Percentiles rank a stretch among this genome's conserved stretches.
phyloP scores from a whole-genome alignment of 2,797 vertebrate species.

The Hylomyscus alleni region DNA sequence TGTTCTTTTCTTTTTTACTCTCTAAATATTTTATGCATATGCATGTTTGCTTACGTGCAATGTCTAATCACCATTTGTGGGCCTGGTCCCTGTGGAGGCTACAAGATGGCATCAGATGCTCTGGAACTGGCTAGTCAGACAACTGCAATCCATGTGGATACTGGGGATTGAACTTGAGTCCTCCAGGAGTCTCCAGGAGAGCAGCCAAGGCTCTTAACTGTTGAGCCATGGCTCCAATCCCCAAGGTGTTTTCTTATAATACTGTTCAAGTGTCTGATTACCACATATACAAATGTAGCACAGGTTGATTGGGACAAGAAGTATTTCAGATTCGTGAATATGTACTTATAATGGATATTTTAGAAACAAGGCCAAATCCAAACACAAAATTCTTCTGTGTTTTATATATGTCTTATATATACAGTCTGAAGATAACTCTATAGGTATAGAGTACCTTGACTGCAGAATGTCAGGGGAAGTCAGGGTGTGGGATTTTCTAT shows the following conservation, averaged over 20 bases:
- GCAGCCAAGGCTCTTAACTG: neutral
- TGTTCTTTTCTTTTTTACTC: neutral
- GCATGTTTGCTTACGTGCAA: neutral
- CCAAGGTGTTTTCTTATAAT: neutral
- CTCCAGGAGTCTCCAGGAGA: neutral
- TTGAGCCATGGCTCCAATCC: neutral
- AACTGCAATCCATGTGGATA: neutral
- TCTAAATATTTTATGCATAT: neutral
- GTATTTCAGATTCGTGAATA: neutral
- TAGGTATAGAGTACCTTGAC: neutral
- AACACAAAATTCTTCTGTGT: neutral
- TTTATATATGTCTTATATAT: neutral
- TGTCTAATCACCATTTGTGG: neutral
- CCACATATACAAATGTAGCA: slow-evolving; percentile 36
- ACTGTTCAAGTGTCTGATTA: slow-evolving; percentile 5
- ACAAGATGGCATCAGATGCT: neutral
- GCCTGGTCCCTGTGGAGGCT: neutral
- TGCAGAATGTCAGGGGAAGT: neutral
- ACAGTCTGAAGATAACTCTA: neutral
- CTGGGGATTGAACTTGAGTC: neutral
- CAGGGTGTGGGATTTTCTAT: neutral
- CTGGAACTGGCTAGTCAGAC: neutral
- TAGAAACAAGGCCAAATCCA: neutral
- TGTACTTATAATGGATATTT: neutral
- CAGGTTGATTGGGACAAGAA: neutral